Conservation (phyloP, 2,797 vertebrate species). For the Distichodus sexfasciatus region DNA sequence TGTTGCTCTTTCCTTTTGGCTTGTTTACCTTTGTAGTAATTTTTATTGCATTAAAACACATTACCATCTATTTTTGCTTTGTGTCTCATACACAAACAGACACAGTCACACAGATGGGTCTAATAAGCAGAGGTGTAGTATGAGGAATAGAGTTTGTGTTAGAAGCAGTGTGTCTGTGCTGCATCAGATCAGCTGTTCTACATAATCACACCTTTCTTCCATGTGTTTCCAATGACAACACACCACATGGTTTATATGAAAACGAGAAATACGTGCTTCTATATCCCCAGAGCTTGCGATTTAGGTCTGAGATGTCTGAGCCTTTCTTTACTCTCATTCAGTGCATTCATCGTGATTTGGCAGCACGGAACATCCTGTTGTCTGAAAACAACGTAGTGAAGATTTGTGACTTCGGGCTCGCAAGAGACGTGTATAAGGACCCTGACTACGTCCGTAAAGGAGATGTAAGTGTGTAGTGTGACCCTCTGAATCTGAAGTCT, state of each 20-base stretch:
- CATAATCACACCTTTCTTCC: slow-evolving; percentile 43
- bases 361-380: slow-evolving; percentile 90
- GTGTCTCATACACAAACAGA: neutral
- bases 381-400: slow-evolving; percentile 94
- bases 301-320: neutral
- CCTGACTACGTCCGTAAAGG: slow-evolving; percentile 93
- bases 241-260: slow-evolving; percentile 50
- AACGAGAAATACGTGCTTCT: slow-evolving; percentile 20
- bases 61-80: slow-evolving; percentile 5
- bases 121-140: slow-evolving; percentile 62
- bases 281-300: neutral
- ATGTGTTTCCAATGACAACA: slow-evolving; percentile 28
- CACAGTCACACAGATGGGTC: slow-evolving; percentile 46
- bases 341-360: slow-evolving; percentile 93
- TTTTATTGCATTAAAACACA: too few relatives aligned
- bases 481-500: neutral
- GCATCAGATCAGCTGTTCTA: slow-evolving; percentile 44
- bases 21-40: neutral
- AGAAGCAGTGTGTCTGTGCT: slow-evolving; percentile 47
- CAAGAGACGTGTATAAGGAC: slow-evolving; percentile 93
- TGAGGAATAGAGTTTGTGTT: slow-evolving; percentile 37
- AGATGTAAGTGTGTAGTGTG: slow-evolving; percentile 78
- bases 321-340: too few relatives aligned
- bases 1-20: too few relatives aligned
- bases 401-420: slow-evolving; percentile 93